Conservation (phyloP, 2,888 invertebrate species). For the Dione vanillae region DNA sequence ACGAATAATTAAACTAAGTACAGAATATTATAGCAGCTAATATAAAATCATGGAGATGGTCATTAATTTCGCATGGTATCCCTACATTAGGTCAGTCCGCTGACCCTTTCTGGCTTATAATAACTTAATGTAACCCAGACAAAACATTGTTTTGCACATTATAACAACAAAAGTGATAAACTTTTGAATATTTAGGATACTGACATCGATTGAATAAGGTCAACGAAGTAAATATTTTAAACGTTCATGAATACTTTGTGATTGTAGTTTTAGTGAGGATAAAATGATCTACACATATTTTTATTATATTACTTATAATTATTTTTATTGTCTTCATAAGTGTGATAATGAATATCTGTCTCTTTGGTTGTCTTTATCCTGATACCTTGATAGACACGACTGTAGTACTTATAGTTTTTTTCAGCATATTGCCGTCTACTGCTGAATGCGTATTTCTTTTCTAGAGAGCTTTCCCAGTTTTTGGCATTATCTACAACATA, state of each 20-base stretch:
- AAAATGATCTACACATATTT: not conserved
- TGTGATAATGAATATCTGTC: too few relatives aligned
- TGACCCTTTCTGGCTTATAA: slow-evolving; percentile 50
- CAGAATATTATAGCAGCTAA: not conserved
- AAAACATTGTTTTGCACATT: slow-evolving; percentile 42
- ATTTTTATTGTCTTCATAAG: not conserved
- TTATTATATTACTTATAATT: not conserved
- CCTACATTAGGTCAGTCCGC: slow-evolving; percentile 37
- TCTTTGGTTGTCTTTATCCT: too few relatives aligned
- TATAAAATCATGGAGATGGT: not conserved
- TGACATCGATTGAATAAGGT: slow-evolving; percentile 33
- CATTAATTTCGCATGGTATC: slow-evolving; percentile 16
- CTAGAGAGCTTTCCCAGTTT: too few relatives aligned
- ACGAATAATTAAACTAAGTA: not conserved
- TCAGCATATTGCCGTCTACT: too few relatives aligned
- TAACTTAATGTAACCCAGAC: slow-evolving; percentile 41
- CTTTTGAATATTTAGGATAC: slow-evolving; percentile 43
- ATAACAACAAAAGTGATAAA: slow-evolving; percentile 37
- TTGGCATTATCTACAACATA: too few relatives aligned
- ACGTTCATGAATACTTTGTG: slow-evolving; percentile 13
- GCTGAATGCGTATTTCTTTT: too few relatives aligned
- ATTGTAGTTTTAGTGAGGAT: not conserved
- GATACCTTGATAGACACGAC: too few relatives aligned
- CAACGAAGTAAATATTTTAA: slow-evolving; percentile 16
- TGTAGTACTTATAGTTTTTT: too few relatives aligned